These are phyloP conservation scores for Sinonovacula constricta DNA, from an alignment of 1,140 invertebrate genomes.

Conservation along the genomic window DNA sequence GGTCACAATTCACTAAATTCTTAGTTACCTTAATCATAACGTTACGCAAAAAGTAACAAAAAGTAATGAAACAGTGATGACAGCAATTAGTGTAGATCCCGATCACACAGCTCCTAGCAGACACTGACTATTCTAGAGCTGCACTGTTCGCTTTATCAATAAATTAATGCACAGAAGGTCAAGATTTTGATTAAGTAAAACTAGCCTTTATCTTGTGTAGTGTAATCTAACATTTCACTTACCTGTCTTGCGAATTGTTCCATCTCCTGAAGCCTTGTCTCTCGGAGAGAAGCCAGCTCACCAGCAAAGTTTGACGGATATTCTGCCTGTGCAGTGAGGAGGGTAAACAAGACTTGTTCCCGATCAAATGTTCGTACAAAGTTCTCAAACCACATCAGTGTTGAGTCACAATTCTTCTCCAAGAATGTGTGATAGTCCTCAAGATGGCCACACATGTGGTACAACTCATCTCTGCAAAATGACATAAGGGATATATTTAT, in stretches of 20 bases:
- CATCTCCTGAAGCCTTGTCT: neutral
- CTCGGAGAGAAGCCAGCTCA: conserved; percentile 21
- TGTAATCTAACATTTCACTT: too few relatives aligned
- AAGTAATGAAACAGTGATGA: too few relatives aligned
- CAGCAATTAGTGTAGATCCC: too few relatives aligned
- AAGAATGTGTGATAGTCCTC: conserved; percentile 37
- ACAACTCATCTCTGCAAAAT: conserved; percentile 35
- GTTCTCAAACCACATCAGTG: conserved; percentile 30
- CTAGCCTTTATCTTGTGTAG: too few relatives aligned
- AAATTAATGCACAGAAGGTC: too few relatives aligned
- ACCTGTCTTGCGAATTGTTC: conserved; percentile 30
- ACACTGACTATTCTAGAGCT: too few relatives aligned
- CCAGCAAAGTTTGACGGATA: conserved; percentile 6
- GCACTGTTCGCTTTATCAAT: too few relatives aligned
- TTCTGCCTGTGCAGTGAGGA: conserved; percentile 7
- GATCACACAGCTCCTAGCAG: too few relatives aligned
- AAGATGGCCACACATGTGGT: conserved; percentile 46
- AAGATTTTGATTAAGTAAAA: too few relatives aligned
- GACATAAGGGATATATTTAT: neutral
- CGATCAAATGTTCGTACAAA: conserved; percentile 33
- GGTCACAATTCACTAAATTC: too few relatives aligned
- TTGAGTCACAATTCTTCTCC: conserved; percentile 36
- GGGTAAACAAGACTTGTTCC: conserved; percentile 27
- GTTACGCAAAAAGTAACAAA: too few relatives aligned
- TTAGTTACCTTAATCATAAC: too few relatives aligned